These are phyloP conservation scores for Pseudomyrmex pallidus DNA, from an alignment of 1,140 invertebrate genomes.

Conservation along the genomic window DNA sequence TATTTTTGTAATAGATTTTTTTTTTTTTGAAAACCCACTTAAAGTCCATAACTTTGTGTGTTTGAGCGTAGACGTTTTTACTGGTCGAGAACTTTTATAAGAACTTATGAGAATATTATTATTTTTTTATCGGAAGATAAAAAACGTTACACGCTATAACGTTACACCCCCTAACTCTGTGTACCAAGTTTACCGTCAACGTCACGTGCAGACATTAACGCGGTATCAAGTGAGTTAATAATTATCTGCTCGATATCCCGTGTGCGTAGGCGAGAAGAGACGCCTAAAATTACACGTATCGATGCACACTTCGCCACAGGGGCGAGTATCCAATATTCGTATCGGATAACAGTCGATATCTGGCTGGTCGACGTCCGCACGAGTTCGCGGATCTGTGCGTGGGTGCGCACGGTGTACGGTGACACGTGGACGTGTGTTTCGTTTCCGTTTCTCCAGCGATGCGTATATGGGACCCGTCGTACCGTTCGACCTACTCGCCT, in stretches of 20 bases:
- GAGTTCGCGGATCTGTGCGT: conserved; percentile 1
- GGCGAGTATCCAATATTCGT: neutral
- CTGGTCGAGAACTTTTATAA: no score
- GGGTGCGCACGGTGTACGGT: conserved; percentile 14
- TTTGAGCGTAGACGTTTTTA: no score
- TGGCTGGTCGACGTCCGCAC: neutral
- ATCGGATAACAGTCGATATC: conserved; percentile 36
- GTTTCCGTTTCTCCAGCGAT: conserved; percentile 34
- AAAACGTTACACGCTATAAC: no score
- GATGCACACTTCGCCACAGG: neutral
- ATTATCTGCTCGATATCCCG: conserved; percentile 1
- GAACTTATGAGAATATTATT: no score
- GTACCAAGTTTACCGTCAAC: no score
- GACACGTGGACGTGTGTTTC: conserved; percentile 43
- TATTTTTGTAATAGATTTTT: no score
- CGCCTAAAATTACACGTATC: conserved; percentile 16
- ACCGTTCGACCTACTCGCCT: conserved; percentile 56
- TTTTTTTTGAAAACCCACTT: no score
- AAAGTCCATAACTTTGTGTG: no score
- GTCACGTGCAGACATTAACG: neutral
- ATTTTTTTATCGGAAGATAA: no score
- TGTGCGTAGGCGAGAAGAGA: neutral
- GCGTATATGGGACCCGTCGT: conserved; percentile 14
- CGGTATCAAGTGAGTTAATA: conserved; percentile 13
- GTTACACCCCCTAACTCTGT: no score